A percentile compares a stretch with the other conserved stretches of the same genome.
Conservation (phyloP, 2,888 invertebrate species). For the Macrophya alboannulata region DNA sequence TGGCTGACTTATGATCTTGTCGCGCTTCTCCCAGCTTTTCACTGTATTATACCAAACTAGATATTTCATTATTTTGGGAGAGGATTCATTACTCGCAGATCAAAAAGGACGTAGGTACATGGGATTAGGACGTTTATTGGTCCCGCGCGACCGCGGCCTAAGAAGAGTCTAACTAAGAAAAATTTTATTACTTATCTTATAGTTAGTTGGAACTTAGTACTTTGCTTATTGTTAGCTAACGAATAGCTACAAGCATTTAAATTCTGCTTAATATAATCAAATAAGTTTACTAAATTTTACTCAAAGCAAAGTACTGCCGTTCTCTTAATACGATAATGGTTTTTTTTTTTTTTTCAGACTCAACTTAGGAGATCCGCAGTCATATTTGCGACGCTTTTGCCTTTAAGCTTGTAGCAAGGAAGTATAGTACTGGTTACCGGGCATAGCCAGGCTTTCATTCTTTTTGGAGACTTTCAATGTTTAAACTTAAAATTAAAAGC, state of each 20-base stretch:
- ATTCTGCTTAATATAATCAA: neutral
- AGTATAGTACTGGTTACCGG: neutral
- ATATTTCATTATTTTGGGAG: conserved; percentile 18
- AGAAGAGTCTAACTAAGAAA: conserved; percentile 14
- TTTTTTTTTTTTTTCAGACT: conserved; percentile 7
- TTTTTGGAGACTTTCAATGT: conserved; percentile 23
- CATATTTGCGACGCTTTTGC: neutral
- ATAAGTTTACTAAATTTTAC: neutral
- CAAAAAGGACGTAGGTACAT: conserved; percentile 23
- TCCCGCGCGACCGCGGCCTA: conserved; percentile 33
- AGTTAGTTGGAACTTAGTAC: neutral
- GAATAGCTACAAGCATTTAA: neutral
- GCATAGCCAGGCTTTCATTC: neutral
- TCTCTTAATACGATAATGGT: neutral
- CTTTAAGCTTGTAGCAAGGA: conserved; percentile 18
- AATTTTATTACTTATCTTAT: neutral
- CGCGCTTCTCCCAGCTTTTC: neutral
- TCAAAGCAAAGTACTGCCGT: neutral
- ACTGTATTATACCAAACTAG: neutral
- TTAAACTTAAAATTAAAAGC: conserved; percentile 26
- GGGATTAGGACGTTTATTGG: conserved; percentile 51
- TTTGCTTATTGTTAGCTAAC: neutral
- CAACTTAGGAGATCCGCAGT: conserved; percentile 32
- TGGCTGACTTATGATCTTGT: conserved; percentile 13
- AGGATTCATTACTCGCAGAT: conserved; percentile 20